These are phyloP conservation scores for Decapterus maruadsi DNA, from an alignment of 2,797 vertebrate species.

Conservation along the genomic window DNA sequence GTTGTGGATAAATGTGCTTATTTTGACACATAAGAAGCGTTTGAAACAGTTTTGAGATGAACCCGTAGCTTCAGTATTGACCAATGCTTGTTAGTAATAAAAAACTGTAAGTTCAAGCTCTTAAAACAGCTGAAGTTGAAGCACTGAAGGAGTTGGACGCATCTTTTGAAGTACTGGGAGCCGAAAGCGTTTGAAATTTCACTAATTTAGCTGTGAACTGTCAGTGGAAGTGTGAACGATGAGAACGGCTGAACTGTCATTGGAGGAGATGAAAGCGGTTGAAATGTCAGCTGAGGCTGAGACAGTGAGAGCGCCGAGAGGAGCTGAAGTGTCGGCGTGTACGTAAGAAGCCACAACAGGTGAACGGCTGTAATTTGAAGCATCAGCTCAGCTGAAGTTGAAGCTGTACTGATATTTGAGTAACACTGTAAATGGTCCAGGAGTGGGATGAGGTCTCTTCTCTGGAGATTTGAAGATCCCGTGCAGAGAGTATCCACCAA, in stretches of 20 bases:
- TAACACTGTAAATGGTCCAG: not conserved
- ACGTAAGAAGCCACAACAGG: not conserved
- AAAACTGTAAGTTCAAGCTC: not conserved
- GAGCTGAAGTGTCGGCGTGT: not conserved
- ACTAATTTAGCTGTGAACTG: too few relatives aligned
- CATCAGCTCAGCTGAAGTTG: not conserved
- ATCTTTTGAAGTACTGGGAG: constrained; percentile 3
- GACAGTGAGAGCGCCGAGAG: not conserved
- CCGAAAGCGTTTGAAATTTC: not conserved
- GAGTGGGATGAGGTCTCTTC: not conserved
- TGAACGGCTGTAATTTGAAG: not conserved
- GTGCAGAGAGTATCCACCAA: not conserved
- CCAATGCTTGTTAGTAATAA: too few relatives aligned
- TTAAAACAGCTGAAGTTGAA: constrained; percentile 1
- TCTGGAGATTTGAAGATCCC: not conserved
- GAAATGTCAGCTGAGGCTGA: not conserved
- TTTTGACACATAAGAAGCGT: too few relatives aligned
- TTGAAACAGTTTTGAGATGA: too few relatives aligned
- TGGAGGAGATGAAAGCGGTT: constrained; percentile 10
- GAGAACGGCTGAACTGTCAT: constrained; percentile 11
- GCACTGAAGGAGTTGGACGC: constrained; percentile 8
- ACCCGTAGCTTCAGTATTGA: too few relatives aligned
- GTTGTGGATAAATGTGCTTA: too few relatives aligned
- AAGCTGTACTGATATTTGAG: not conserved
- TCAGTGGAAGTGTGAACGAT: not conserved